Conservation (phyloP, 1,140 invertebrate species). For the Caligus rogercresseyi region DNA sequence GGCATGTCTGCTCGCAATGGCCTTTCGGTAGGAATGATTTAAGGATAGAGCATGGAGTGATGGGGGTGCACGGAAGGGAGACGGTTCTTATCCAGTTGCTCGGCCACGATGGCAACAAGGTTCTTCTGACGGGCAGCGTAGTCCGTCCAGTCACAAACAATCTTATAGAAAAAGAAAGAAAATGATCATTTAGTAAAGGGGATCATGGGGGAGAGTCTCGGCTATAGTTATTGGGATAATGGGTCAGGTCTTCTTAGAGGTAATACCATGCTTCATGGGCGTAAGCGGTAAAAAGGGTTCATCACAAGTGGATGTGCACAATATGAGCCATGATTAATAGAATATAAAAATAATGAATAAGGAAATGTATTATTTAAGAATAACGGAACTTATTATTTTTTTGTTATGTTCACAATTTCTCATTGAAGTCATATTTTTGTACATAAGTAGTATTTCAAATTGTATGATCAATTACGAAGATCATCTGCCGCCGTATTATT, state of each 20-base stretch:
- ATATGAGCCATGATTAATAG: too few relatives aligned
- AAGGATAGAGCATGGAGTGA: constrained; percentile 99
- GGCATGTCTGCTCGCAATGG: constrained; percentile 86
- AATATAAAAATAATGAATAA: too few relatives aligned
- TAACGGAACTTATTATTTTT: too few relatives aligned
- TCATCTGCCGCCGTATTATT: too few relatives aligned
- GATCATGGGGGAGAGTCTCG: not conserved
- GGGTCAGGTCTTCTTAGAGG: not conserved
- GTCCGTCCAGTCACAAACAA: constrained; percentile 96
- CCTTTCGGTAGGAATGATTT: constrained; percentile 77
- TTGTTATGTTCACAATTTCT: too few relatives aligned
- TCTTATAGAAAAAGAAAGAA: constrained; percentile 31
- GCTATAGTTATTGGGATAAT: not conserved
- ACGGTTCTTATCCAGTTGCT: constrained; percentile 85
- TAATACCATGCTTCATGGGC: not conserved
- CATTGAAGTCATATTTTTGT: too few relatives aligned
- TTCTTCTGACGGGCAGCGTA: constrained; percentile 92
- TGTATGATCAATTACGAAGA: too few relatives aligned
- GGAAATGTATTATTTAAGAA: too few relatives aligned
- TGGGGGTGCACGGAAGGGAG: constrained; percentile 96
- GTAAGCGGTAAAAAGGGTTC: not conserved
- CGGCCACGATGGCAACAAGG: constrained; percentile 80
- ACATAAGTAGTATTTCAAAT: too few relatives aligned
- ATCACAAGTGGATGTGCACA: too few relatives aligned
- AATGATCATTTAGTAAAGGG: not conserved